These are phyloP conservation scores for Leptinotarsa haldemani DNA, from an alignment of 2,888 invertebrate species.

Conservation along the genomic window DNA sequence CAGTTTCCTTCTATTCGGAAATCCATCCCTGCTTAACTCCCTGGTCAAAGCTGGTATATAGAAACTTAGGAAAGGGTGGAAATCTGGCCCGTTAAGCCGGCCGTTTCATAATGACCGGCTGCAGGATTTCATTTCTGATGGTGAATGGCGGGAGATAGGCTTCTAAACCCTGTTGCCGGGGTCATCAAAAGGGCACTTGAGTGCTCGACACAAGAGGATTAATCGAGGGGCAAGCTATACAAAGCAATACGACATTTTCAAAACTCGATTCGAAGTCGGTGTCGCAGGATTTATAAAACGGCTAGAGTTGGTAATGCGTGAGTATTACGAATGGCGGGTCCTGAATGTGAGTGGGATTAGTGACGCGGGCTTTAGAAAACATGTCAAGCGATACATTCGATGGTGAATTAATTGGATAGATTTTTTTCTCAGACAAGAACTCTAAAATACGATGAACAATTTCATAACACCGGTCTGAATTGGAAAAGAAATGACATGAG, in stretches of 20 bases:
- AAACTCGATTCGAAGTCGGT: constrained; percentile 14
- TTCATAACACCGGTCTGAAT: no score
- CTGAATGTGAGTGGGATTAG: neutral
- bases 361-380: neutral
- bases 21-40: constrained; percentile 1
- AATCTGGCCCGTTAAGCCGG: constrained; percentile 40
- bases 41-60: constrained; percentile 13
- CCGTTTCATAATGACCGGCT: constrained; percentile 47
- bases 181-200: constrained; percentile 51
- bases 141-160: constrained; percentile 48
- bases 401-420: no score
- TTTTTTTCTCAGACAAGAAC: no score
- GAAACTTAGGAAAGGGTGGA: constrained; percentile 30
- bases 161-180: constrained; percentile 52
- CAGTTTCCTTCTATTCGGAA: neutral
- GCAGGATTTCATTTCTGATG: constrained; percentile 44
- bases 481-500: no score
- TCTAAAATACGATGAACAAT: no score
- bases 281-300: constrained; percentile 18
- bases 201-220: constrained; percentile 54
- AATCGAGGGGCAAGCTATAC: constrained; percentile 43
- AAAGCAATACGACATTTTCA: constrained; percentile 18
- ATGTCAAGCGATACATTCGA: no score
- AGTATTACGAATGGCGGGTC: neutral
- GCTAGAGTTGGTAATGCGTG: constrained; percentile 12